phyloP scores from a whole-genome alignment of 2,888 invertebrate species.

The Scaptomyza reducta region DNA sequence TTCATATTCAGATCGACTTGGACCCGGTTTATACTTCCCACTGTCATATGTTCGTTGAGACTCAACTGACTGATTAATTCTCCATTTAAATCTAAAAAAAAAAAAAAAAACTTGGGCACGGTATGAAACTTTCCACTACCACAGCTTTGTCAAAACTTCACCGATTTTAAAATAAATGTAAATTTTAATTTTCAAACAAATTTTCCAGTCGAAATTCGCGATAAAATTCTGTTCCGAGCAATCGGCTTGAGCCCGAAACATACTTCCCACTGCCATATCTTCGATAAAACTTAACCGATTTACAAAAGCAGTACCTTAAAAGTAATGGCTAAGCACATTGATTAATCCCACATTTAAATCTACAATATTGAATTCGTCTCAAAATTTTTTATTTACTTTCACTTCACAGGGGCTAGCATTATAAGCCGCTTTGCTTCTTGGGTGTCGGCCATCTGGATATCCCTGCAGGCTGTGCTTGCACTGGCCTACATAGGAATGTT shows the following conservation, averaged over 20 bases:
- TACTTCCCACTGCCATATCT: no score
- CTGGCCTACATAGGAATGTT: slow-evolving; percentile 83
- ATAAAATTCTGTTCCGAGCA: no score
- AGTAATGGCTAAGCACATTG: no score
- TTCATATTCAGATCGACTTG: no score
- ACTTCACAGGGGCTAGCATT: slow-evolving; percentile 82
- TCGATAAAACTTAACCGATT: no score
- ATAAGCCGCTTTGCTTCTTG: slow-evolving; percentile 84
- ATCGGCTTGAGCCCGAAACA: no score
- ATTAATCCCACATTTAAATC: no score
- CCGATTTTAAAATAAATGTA: no score
- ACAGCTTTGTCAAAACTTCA: neutral
- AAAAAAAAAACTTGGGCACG: neutral
- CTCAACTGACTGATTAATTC: neutral
- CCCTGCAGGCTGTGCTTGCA: slow-evolving; percentile 83
- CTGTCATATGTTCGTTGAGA: neutral
- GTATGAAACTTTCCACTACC: neutral
- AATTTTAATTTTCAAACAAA: no score
- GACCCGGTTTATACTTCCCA: neutral
- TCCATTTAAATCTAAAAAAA: neutral
- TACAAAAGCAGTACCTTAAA: neutral
- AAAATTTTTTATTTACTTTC: neutral
- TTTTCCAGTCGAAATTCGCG: no score
- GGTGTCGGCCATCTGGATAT: slow-evolving; percentile 83
- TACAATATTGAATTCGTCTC: no score